Base-by-base conservation (phyloP, 1,140 invertebrate species). In the Venturia canescens region DNA sequence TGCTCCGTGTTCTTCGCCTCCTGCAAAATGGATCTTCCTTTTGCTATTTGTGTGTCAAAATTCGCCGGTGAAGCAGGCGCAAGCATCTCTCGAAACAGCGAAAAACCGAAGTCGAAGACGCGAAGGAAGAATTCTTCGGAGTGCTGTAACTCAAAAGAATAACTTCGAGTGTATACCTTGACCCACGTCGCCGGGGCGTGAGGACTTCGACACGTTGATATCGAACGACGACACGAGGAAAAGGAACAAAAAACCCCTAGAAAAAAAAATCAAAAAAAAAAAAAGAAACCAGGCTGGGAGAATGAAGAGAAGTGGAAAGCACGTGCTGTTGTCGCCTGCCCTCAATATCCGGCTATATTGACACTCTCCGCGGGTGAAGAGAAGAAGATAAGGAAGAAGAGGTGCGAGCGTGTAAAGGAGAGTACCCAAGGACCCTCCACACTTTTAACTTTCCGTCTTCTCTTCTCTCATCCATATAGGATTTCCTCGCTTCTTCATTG, bases 341-440 rank as follows among this genome's bases (percentile, higher is more conserved):
- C 18, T 57, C 53, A 57, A 57, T 57, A 57, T 57, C 53, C 53
- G 53, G 53, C 53, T 23, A 57, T n/a, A 63, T 63, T 63, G 60
- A 63, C 60, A 63, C 60, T 63, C 21, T 13, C n/a, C n/a, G 23
- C 60, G 60, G 27, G 60, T 23, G 23, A 23, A 23, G 23, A 26
- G 21, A 63, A 26, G 18, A 57, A 18, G 18, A 57, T 18, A 18
- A 57, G 53, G 18, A 57, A 23, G 18, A 57, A 23, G 23, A 26
- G 60, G 60, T 26, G 60, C 23, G 60, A 23, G 23, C 60, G n/a
- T 63, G 60, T 63, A 63, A 23, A 63, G 23, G 23, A 63, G 9
- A 63, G 60, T 63, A 63, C 60, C 21, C 23, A 23, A 63, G 38
- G 23, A 63, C 23, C 23, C 60, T 53, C 21, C 23, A 26, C 60